phyloP scores from a whole-genome alignment of 1,140 invertebrate genomes.

The Eumeta japonica region DNA sequence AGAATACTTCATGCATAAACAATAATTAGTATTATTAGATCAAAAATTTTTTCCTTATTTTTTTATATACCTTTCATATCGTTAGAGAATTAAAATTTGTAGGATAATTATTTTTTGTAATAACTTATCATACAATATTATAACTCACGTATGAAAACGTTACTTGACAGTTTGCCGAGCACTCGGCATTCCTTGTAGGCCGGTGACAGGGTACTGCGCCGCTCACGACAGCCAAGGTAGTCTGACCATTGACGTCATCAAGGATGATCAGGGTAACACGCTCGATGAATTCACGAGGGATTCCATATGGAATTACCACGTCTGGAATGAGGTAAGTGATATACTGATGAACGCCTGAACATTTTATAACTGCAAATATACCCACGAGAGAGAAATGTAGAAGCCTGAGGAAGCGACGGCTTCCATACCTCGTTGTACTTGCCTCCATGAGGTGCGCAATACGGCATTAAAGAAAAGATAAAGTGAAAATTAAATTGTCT shows the following conservation, averaged over 20 bases:
- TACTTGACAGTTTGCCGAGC: slow-evolving; percentile 82
- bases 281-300: slow-evolving; percentile 80
- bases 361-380: background rate
- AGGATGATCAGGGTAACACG: slow-evolving; percentile 75
- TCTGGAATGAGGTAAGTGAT: slow-evolving; percentile 81
- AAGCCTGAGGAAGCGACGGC: slow-evolving; percentile 1
- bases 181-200: slow-evolving; percentile 81
- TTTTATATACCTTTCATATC: too few species aligned
- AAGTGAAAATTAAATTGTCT: too few species aligned
- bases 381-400: background rate
- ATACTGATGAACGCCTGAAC: too few species aligned
- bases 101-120: too few species aligned
- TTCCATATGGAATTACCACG: slow-evolving; percentile 94
- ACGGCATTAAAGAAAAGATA: too few species aligned
- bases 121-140: too few species aligned
- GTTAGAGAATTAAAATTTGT: too few species aligned
- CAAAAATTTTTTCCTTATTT: too few species aligned
- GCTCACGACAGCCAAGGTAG: slow-evolving; percentile 90
- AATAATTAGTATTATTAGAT: too few species aligned
- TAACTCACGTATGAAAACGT: too few species aligned
- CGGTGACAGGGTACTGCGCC: slow-evolving; percentile 84
- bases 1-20: too few species aligned
- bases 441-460: too few species aligned
- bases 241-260: slow-evolving; percentile 88
- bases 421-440: background rate